These are phyloP conservation scores for Caranx melampygus DNA, from an alignment of 2,113 vertebrate species.

Conservation along the genomic window DNA sequence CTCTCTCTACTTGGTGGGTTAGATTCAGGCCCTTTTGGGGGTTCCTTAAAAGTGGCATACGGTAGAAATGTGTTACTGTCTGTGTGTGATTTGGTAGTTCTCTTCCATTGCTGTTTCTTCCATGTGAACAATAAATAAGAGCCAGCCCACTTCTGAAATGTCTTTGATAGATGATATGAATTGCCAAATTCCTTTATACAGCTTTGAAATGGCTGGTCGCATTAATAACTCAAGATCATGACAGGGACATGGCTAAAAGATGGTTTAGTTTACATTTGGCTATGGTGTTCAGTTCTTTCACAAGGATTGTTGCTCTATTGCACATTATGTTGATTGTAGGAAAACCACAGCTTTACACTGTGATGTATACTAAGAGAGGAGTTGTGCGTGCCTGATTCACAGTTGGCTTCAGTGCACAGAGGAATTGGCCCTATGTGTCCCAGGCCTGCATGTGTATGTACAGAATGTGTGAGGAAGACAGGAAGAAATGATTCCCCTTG, in stretches of 20 bases:
- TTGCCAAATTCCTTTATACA: conserved; percentile 59
- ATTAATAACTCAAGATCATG: conserved; percentile 63
- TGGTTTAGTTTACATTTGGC: conserved; percentile 57
- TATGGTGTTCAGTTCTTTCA: conserved; percentile 16
- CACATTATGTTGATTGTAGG: conserved; percentile 30
- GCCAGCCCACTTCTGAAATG: conserved; percentile 75
- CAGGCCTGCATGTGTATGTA: conserved; percentile 5
- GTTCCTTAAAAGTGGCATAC: conserved; percentile 58
- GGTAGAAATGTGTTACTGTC: conserved; percentile 67
- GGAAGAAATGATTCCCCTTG: conserved; percentile 4
- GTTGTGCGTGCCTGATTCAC: conserved; percentile 19
- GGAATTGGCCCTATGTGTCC: conserved; percentile 13
- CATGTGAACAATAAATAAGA: conserved; percentile 75
- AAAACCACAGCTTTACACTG: conserved; percentile 31
- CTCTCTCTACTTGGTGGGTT: conserved; percentile 41
- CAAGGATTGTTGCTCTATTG: conserved; percentile 26
- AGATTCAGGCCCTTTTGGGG: conserved; percentile 42
- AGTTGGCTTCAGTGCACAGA: conserved; percentile 19
- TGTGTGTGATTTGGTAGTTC: conserved; percentile 77
- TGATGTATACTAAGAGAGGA: conserved; percentile 2
- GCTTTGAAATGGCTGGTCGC: conserved; percentile 55
- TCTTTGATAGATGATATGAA: conserved; percentile 80
- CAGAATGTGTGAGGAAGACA: conserved; percentile 8
- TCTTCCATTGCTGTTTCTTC: conserved; percentile 64
- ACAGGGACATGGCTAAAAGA: conserved; percentile 42